Percentiles rank a stretch among this genome's conserved stretches.
phyloP scores from a whole-genome alignment of 2,113 vertebrate genomes.

The Otolemur garnettii region DNA sequence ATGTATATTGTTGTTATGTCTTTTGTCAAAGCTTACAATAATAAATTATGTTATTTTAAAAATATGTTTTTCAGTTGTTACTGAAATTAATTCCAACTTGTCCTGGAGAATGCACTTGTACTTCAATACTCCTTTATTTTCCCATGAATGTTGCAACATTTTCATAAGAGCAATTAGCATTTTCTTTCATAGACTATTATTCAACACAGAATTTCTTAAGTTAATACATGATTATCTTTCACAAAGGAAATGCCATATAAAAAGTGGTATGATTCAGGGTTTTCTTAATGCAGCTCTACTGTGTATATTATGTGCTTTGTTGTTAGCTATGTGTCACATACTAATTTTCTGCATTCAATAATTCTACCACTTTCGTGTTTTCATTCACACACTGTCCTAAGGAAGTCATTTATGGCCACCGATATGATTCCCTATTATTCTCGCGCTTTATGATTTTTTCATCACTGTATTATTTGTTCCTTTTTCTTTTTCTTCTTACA shows the following conservation, averaged over 20 bases:
- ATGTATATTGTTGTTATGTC: neutral
- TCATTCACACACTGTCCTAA: neutral
- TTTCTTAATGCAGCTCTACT: neutral
- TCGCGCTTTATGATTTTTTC: neutral
- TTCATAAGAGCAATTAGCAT: neutral
- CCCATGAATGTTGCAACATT: slow-evolving; percentile 13
- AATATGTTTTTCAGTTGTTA: slow-evolving; percentile 14
- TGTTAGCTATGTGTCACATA: neutral
- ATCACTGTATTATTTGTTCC: neutral
- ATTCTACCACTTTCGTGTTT: neutral
- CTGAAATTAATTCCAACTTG: slow-evolving; percentile 29
- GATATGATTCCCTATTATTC: neutral
- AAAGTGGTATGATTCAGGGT: neutral
- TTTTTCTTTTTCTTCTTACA: neutral
- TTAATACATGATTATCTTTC: neutral
- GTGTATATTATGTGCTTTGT: neutral
- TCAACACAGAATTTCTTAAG: neutral
- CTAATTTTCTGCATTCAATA: neutral
- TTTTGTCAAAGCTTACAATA: slow-evolving; percentile 23
- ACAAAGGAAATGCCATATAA: neutral
- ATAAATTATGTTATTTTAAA: slow-evolving; percentile 34
- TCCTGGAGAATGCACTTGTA: slow-evolving; percentile 39
- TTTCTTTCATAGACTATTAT: neutral
- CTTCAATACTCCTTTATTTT: neutral
- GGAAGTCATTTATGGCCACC: neutral